phyloP scores from a whole-genome alignment of 2,113 vertebrate genomes.

The Syngnathoides biaculeatus region DNA sequence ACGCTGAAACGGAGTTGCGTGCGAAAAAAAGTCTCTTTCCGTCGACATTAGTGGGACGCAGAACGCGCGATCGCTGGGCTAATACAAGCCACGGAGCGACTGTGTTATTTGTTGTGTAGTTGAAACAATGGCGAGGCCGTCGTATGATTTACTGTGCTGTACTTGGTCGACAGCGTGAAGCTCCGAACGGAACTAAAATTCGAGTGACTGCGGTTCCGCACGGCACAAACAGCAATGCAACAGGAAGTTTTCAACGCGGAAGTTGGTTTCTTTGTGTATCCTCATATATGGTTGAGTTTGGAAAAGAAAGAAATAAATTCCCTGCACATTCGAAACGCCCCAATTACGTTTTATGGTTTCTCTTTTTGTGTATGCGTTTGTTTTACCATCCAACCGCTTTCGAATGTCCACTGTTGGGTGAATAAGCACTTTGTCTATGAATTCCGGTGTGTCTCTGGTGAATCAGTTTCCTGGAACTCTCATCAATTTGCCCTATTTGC shows the following conservation, averaged over 20 bases:
- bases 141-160: slow-evolving; percentile 35
- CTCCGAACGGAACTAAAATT: slow-evolving; percentile 66
- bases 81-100: too few relatives aligned
- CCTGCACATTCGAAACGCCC: slow-evolving; percentile 11
- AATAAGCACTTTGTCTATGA: slow-evolving; percentile 28
- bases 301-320: slow-evolving; percentile 59
- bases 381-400: slow-evolving; percentile 16
- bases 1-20: too few relatives aligned
- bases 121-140: slow-evolving; percentile 7
- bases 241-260: slow-evolving; percentile 76
- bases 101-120: not conserved
- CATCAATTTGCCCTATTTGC: slow-evolving; percentile 56
- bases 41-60: not conserved
- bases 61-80: not conserved
- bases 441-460: slow-evolving; percentile 11
- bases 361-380: slow-evolving; percentile 19
- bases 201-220: slow-evolving; percentile 50
- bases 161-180: slow-evolving; percentile 28
- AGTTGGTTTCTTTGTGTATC: slow-evolving; percentile 83
- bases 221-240: slow-evolving; percentile 64
- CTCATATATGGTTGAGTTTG: slow-evolving; percentile 72
- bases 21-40: not conserved
- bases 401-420: slow-evolving; percentile 59
- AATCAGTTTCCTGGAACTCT: slow-evolving; percentile 22
- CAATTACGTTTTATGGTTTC: slow-evolving; percentile 29